Conservation (phyloP, 1,140 invertebrate species). For the Orchesella cincta region DNA sequence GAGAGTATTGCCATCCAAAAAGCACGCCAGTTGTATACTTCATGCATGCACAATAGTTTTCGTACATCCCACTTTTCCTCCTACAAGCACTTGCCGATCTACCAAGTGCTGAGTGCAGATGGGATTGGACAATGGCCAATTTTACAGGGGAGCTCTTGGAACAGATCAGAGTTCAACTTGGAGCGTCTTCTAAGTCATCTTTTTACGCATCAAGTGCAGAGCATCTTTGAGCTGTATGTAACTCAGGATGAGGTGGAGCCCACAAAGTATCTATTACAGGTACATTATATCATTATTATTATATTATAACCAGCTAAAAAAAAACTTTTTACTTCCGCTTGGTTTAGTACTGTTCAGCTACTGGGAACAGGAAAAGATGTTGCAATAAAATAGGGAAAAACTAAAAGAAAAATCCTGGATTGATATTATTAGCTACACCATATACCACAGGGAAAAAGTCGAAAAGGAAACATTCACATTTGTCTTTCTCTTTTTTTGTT, state of each 20-base stretch:
- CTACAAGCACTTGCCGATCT: slow-evolving; percentile 54
- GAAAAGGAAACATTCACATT: slow-evolving; percentile 27
- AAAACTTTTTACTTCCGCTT: neutral
- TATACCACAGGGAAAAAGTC: neutral
- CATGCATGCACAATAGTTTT: slow-evolving; percentile 62
- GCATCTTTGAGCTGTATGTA: slow-evolving; percentile 60
- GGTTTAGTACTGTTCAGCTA: neutral
- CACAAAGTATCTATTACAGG: slow-evolving; percentile 58
- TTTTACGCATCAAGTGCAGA: slow-evolving; percentile 60
- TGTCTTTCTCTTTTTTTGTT: slow-evolving; percentile 42
- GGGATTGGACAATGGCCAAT: slow-evolving; percentile 62
- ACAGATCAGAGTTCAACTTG: slow-evolving; percentile 52
- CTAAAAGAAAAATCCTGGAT: neutral
- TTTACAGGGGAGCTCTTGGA: slow-evolving; percentile 54
- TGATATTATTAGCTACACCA: too few species aligned
- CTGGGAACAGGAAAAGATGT: neutral
- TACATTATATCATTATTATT: slow-evolving; percentile 52
- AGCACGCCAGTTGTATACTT: slow-evolving; percentile 60
- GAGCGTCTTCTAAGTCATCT: slow-evolving; percentile 60
- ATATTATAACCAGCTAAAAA: too few species aligned
- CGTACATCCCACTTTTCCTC: slow-evolving; percentile 52
- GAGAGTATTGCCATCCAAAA: slow-evolving; percentile 57
- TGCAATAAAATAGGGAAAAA: neutral
- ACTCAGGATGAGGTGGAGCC: slow-evolving; percentile 61
- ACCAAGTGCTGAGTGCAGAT: slow-evolving; percentile 55